Evolutionary conservation across 2,113 vertebrate genomes (phyloP), one percentile per base, ranked within the genome.

Genomic region (Actenoides hombroni): DNA sequence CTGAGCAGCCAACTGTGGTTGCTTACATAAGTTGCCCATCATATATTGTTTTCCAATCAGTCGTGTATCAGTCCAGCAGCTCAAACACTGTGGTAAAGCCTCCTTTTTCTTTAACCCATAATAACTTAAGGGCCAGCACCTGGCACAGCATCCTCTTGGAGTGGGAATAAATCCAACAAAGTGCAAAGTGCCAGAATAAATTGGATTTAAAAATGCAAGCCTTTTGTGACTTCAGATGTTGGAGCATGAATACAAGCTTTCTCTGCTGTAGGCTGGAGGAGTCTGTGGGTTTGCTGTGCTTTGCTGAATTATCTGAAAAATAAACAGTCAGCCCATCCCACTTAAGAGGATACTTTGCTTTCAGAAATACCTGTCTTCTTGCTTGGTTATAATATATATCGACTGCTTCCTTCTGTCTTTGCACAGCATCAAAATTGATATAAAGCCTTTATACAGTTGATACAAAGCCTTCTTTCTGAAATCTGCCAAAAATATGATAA

Each of bases 101-200:
- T 83, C 61, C 46, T 82, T 93, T 94, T 53, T 67, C 78, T 95
- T 94, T 82, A 88, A 74, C 20, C 37, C 2, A 1, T 90, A 92
- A 89, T 88, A 71, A 73, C 74, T 25, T 75, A 73, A 92, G 90
- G 86, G 48, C 85, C 0, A 8, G 67, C 46, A 96, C 61, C 71
- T 97, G 94, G 94, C 96, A 97, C 77, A 89, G 20, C 35, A 21
- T 95, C 40, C 24, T 85, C 88, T 90, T 94, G 87, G 94, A 90
- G 48, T 92, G 68, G 91, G 88, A 97, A 83, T 39, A 92, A 91
- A 95, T 83, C 87, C 92, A 97, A 51, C 35, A 31, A 96, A 83
- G 24, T 49, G 40, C 5, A 4, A 86, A 86, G 69, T 86, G 86
- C 97, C 98, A 97, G 78, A 96, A 97, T 79, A 97, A 97, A 95